Conservation (phyloP, 2,113 vertebrate species). For the Girardinichthys multiradiatus region DNA sequence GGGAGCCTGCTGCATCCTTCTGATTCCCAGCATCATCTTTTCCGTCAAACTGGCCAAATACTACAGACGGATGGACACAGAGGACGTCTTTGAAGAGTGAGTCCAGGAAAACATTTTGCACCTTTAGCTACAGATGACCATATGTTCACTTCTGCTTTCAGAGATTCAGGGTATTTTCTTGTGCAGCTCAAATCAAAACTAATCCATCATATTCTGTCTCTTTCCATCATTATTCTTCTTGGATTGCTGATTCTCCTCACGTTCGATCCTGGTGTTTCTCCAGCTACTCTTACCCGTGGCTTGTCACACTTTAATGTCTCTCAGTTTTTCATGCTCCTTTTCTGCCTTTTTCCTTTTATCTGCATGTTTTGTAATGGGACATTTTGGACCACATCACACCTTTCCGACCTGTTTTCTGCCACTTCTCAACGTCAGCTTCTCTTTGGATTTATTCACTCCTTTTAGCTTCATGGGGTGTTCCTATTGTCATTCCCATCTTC, state of each 20-base stretch:
- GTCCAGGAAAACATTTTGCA: conserved; percentile 56
- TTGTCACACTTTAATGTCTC: conserved; percentile 65
- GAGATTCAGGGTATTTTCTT: conserved; percentile 5
- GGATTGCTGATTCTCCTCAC: conserved; percentile 8
- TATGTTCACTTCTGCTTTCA: conserved; percentile 1
- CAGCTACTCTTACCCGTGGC: conserved; percentile 65
- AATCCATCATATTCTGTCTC: conserved; percentile 31
- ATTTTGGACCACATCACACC: conserved; percentile 17
- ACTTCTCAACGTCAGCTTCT: neutral
- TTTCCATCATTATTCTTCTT: conserved; percentile 16
- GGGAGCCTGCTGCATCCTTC: conserved; percentile 87
- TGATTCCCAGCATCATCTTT: conserved; percentile 90
- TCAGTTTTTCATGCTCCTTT: neutral
- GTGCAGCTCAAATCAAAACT: conserved; percentile 25
- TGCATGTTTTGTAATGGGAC: conserved; percentile 11
- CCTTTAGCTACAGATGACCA: neutral
- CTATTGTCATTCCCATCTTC: conserved; percentile 33
- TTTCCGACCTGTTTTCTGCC: conserved; percentile 2
- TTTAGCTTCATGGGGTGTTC: conserved; percentile 10
- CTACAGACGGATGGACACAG: conserved; percentile 94
- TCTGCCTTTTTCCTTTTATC: conserved; percentile 1
- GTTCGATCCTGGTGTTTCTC: conserved; percentile 12
- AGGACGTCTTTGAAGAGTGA: conserved; percentile 97
- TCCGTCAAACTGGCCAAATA: conserved; percentile 90
- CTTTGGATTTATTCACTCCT: conserved; percentile 12